Conservation (phyloP, 2,113 vertebrate genomes). For the Nematolebias whitei region DNA sequence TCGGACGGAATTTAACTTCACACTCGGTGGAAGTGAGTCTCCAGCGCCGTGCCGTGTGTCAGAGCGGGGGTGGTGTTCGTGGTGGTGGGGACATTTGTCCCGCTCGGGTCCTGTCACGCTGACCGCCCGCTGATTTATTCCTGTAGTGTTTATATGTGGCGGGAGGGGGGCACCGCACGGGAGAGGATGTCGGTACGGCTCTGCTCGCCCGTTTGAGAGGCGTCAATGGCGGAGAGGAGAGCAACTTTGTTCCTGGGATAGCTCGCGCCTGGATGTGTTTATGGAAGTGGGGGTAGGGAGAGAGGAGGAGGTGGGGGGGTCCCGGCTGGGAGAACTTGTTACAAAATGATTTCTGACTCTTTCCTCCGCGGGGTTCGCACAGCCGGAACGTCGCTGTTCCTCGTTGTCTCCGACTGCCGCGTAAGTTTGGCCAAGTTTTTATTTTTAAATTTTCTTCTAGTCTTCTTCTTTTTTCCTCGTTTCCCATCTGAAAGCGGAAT, state of each 20-base stretch:
- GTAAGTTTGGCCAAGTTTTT: constrained; percentile 73
- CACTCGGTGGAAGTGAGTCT: constrained; percentile 43
- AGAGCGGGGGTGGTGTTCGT: constrained; percentile 20
- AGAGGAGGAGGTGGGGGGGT: constrained; percentile 24
- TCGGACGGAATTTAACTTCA: constrained; percentile 63
- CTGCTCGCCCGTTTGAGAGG: constrained; percentile 54
- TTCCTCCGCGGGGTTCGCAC: constrained; percentile 18
- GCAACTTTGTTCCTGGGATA: constrained; percentile 65
- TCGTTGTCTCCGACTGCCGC: constrained; percentile 54
- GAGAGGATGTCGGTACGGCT: constrained; percentile 37
- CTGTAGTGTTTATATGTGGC: constrained; percentile 20
- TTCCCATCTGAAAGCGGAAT: constrained; percentile 68
- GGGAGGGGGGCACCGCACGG: too few relatives aligned
- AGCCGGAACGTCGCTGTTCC: constrained; percentile 12
- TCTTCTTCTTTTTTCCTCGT: constrained; percentile 21
- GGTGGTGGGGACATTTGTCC: constrained; percentile 11
- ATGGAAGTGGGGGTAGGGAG: constrained; percentile 58
- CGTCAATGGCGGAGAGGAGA: constrained; percentile 55
- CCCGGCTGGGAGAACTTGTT: constrained; percentile 24
- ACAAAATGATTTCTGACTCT: constrained; percentile 28
- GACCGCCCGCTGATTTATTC: constrained; percentile 45
- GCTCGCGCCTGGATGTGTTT: constrained; percentile 50
- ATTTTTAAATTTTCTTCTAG: constrained; percentile 43
- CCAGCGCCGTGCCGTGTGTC: constrained; percentile 13
- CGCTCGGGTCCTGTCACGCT: constrained; percentile 52